Evolutionary conservation across 53 echinoderm and acorn worm species (phyloP).

Genomic region (Arbacia lixula): DNA sequence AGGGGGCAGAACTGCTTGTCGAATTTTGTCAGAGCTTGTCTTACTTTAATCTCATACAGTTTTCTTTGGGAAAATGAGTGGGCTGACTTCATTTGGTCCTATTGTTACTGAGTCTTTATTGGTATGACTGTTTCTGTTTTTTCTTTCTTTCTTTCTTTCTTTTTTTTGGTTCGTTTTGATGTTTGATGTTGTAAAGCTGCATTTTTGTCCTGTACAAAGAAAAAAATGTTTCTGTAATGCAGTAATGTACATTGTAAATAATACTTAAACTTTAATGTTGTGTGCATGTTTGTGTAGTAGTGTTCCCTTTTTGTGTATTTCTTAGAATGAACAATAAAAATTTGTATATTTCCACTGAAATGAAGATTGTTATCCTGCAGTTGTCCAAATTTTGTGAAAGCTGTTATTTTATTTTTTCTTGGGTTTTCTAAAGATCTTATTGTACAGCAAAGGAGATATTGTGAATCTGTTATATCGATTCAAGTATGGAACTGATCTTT

Average conservation of each 20-base stretch:
- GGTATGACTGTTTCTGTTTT: too few relatives aligned
- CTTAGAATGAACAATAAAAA: conserved; percentile 62
- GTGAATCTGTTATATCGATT: too few relatives aligned
- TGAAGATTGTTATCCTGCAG: conserved; percentile 1
- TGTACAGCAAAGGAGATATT: too few relatives aligned
- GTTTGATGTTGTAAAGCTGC: conserved; percentile 51
- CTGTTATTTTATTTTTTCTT: too few relatives aligned
- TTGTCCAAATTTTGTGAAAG: conserved; percentile 6
- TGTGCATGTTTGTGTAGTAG: conserved; percentile 58
- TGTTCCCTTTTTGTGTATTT: conserved; percentile 42
- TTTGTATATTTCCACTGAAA: conserved; percentile 52
- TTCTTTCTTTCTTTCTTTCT: conserved; percentile 19
- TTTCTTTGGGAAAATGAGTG: too few relatives aligned
- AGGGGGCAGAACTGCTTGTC: too few relatives aligned
- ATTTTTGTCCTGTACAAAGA: conserved; percentile 54
- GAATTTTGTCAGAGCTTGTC: too few relatives aligned
- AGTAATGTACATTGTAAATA: conserved; percentile 57
- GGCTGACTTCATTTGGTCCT: too few relatives aligned
- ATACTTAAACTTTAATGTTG: conserved; percentile 31
- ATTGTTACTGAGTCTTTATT: too few relatives aligned
- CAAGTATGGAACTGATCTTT: too few relatives aligned
- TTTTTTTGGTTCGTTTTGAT: conserved; percentile 40
- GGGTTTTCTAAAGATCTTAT: too few relatives aligned
- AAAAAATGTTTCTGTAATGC: conserved; percentile 47
- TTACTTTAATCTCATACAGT: too few relatives aligned